Evolutionary conservation across 2,113 vertebrate species (phyloP).

Genomic region (Sinocyclocheilus anophthalmus): DNA sequence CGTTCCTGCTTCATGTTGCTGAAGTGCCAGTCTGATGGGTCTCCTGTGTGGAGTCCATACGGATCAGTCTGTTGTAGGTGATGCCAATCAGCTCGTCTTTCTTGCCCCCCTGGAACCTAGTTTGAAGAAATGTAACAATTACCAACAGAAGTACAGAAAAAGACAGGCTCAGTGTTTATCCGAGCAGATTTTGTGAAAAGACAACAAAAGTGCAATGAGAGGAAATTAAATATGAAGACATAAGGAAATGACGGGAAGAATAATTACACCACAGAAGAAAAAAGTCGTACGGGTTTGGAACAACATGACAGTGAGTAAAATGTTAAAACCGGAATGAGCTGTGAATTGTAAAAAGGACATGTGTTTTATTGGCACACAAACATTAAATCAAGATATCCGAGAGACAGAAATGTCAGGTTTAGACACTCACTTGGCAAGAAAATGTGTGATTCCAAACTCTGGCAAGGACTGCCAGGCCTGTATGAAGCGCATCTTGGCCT

Average conservation of each 20-base stretch:
- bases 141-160: background rate
- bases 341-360: background rate
- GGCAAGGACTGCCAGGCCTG: slow-evolving; percentile 98
- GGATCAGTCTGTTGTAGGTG: slow-evolving; percentile 94
- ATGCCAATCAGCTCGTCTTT: slow-evolving; percentile 97
- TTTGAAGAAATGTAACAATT: background rate
- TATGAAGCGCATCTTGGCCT: slow-evolving; percentile 98
- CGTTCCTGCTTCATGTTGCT: slow-evolving; percentile 99
- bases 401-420: background rate
- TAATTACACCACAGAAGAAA: background rate
- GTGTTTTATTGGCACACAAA: background rate
- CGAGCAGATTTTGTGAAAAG: background rate
- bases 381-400: slow-evolving; percentile 2
- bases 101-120: slow-evolving; percentile 96
- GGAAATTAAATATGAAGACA: background rate
- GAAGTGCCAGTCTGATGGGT: slow-evolving; percentile 95
- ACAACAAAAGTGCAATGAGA: background rate
- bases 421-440: slow-evolving; percentile 87
- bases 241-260: background rate
- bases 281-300: background rate
- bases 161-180: background rate
- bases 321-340: background rate
- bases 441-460: slow-evolving; percentile 97
- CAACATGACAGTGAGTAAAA: background rate
- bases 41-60: slow-evolving; percentile 93